Base-by-base conservation (phyloP, 2,113 vertebrate genomes). In the Hiodon alosoides region DNA sequence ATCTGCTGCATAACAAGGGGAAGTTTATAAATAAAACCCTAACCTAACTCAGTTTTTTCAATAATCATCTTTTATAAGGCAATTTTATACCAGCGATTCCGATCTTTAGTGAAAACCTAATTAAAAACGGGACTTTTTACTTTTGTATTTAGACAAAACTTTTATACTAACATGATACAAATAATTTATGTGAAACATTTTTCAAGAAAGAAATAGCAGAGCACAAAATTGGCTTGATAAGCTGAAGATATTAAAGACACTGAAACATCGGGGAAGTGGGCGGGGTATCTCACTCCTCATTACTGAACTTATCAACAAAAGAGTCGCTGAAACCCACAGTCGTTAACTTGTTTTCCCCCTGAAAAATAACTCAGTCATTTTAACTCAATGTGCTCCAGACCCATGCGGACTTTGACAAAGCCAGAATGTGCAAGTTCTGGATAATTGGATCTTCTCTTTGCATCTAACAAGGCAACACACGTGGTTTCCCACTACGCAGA, bases 261-360 rank as follows among this genome's bases (percentile, higher is more conserved):
- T 16, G 58, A 67, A 74, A 71, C 70, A 71, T 59, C 31, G 55
- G 1, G 7, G 14, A 7, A 13, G 54, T 67, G 53, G 62, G 73
- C 7, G 2, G 31, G 31, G 53, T 67, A 17, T 58, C 52, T 74
- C 67, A 16, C 73, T 74, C 31, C 47, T 67, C 73, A 31, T 67
- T 67, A 67, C 50, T 66, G 74, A 69, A 57, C 67, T 31, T 61
- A 69, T 62, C 9, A 17, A 69, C 52, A n/a, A 11, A 52, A 59
- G 51, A 57, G 6, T n/a, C 48, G 10, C 10, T 7, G 3, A 47
- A 72, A 7, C 74, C 66, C 46, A 69, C 64, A 74, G 55, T 31
- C 62, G 67, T 67, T 74, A 53, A 67, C 73, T 66, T 60, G 31
- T 64, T 57, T 67, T 31, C 8, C 5, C 10, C 16, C 17, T 7